Base-by-base conservation (phyloP, 2,888 invertebrate species). In the Rhopalosiphum nymphaeae region DNA sequence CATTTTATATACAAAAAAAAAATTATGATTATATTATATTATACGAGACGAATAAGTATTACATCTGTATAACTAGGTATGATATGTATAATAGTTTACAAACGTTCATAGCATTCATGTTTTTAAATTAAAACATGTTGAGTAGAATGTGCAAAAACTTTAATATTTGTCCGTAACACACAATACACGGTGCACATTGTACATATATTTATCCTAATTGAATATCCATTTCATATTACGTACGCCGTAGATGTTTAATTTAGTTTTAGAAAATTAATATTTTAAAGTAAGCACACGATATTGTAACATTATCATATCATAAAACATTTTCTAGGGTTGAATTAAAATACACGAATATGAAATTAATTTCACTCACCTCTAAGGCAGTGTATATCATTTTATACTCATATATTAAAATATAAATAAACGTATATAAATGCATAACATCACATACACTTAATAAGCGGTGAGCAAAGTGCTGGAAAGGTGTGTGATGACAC, bases 181-280 rank as follows among this genome's bases (percentile, higher is more conserved):
- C 61, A 13, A 78, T 61, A 46, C 57, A 89, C 13, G 3, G 29
- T 87, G 13, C 29, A 53, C 25, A n/a, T 78, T 36, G 36, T 42
- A 42, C 88, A 42, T 36, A 89, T 89, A 89, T 89, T 42, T 56
- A 25, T 89, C 29, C 57, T 61, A 89, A 89, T 61, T 44, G n/a
- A 44, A 90, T 90, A 46, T 90, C 46, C 90, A 90, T 90, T 67
- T 46, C 67, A n/a, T n/a, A 89, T 29, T 44, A 5, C 61, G 36
- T 78, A 5, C 67, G 36, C 49, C 9, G 44, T 89, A 61, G 57
- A 57, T n/a, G 44, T 89, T 44, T 85, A 56, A 89, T 78, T 78
- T 21, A 78, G 36, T 78, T 78, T 36, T 78, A 36, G 36, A 36
- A 78, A 78, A 89, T 42, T 57, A 56, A 29, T 89, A 89, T 42